A percentile compares a stretch with the other conserved stretches of the same genome.
phyloP scores from a whole-genome alignment of 2,888 invertebrate species.

The Ypsolopha scabrella region DNA sequence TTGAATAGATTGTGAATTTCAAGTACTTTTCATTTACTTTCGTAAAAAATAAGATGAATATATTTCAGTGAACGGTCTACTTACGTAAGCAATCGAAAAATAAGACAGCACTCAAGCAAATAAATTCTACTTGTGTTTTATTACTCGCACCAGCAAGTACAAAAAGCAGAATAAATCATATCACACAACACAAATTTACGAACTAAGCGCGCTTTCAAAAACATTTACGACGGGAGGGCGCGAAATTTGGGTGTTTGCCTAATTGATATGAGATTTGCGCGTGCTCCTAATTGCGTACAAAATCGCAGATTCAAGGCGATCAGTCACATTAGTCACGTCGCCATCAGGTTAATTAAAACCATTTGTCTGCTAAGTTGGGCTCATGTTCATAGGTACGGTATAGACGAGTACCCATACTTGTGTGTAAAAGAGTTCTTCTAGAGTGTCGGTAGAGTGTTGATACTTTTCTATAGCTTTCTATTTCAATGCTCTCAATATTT shows the following conservation, averaged over 20 bases:
- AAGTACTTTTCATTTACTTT: too few species aligned
- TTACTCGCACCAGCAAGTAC: too few species aligned
- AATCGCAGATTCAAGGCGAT: conserved; percentile 59
- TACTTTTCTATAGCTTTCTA: neutral
- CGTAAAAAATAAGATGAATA: too few species aligned
- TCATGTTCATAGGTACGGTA: conserved; percentile 21
- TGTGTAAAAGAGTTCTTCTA: conserved; percentile 14
- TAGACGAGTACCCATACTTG: neutral
- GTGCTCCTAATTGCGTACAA: conserved; percentile 64
- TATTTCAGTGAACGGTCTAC: too few species aligned
- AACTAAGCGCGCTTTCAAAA: conserved; percentile 61
- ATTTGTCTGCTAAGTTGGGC: conserved; percentile 58
- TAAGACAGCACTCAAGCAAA: too few species aligned
- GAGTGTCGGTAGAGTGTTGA: conserved; percentile 9
- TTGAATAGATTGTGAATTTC: too few species aligned
- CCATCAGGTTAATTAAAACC: conserved; percentile 69
- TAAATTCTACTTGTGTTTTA: too few species aligned
- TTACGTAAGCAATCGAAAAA: too few species aligned
- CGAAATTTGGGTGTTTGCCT: conserved; percentile 63
- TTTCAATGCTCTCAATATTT: too few species aligned
- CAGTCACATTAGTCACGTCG: conserved; percentile 59
- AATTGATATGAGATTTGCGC: conserved; percentile 70
- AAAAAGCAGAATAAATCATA: conserved; percentile 45
- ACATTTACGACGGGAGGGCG: conserved; percentile 58
- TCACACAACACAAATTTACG: conserved; percentile 14